These are phyloP conservation scores for Alviniconcha marisindica DNA, from an alignment of 1,140 invertebrate species.

Conservation along the genomic window DNA sequence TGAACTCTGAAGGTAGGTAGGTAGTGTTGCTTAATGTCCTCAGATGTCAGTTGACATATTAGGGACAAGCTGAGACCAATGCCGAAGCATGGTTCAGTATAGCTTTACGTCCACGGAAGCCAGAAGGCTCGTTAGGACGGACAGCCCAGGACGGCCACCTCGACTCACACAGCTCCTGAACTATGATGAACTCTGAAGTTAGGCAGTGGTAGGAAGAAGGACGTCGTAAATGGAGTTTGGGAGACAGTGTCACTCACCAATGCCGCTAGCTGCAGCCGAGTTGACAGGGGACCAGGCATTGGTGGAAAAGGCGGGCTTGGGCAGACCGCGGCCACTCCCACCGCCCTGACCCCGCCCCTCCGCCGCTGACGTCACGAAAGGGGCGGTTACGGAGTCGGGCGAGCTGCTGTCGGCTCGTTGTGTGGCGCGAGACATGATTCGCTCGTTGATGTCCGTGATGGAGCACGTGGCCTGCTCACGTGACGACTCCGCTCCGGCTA, in stretches of 20 bases:
- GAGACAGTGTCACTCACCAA: neutral
- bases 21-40: no score
- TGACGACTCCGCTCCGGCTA: neutral
- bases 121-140: no score
- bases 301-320: conserved; percentile 10
- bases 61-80: no score
- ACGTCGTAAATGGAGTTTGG: neutral
- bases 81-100: no score
- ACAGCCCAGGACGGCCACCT: no score
- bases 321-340: neutral
- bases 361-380: neutral
- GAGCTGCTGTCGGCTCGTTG: neutral
- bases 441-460: conserved; percentile 25
- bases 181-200: neutral
- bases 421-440: neutral
- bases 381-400: neutral
- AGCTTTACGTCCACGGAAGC: no score
- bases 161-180: neutral
- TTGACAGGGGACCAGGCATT: neutral
- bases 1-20: no score
- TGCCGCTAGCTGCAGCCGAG: neutral
- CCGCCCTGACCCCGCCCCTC: neutral
- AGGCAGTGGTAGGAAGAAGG: neutral
- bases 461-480: conserved; percentile 32
- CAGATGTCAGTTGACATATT: no score